These are phyloP conservation scores for Mus caroli DNA, from an alignment of 2,797 vertebrate species.

Conservation along the genomic window DNA sequence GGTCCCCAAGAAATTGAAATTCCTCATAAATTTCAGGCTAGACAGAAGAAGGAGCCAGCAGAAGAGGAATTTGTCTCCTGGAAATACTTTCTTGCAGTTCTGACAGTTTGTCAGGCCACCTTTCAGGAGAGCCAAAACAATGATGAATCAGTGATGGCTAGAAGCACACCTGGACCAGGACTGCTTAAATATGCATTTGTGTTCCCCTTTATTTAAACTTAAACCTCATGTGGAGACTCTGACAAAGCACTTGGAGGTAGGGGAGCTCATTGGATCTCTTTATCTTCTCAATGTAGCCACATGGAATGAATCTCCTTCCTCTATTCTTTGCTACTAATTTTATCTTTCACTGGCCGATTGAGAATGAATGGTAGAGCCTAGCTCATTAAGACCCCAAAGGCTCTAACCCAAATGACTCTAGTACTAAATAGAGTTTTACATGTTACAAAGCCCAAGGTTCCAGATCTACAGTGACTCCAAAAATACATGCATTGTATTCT, in stretches of 20 bases:
- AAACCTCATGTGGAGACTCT: neutral
- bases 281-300: neutral
- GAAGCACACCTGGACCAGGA: neutral
- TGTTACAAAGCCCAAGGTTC: neutral
- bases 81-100: neutral
- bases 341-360: neutral
- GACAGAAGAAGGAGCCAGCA: neutral
- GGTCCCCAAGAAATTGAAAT: neutral
- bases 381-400: neutral
- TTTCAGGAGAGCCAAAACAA: neutral
- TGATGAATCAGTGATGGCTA: neutral
- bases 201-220: neutral
- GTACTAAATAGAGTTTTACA: neutral
- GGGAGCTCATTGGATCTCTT: neutral
- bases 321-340: neutral
- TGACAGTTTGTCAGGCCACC: neutral
- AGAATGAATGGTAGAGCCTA: neutral
- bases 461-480: neutral
- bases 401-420: neutral
- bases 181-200: neutral
- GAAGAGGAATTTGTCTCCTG: neutral
- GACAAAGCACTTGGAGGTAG: neutral
- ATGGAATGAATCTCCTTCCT: neutral
- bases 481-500: neutral
- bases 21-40: neutral